Conservation (phyloP, 37 sponge, comb jelly and placozoan genomes). For the Tethya wilhelma region DNA sequence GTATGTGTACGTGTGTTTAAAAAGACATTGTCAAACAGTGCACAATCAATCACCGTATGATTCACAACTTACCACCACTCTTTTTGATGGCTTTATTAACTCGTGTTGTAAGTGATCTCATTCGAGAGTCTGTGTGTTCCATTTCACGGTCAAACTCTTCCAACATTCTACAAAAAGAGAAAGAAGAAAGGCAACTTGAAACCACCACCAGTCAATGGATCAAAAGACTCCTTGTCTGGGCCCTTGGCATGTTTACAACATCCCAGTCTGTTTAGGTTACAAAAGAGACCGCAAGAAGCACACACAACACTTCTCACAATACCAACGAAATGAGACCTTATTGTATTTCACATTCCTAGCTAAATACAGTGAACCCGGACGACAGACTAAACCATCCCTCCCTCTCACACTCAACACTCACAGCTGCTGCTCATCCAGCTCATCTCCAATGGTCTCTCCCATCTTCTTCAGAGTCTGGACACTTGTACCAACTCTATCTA, state of each 20-base stretch:
- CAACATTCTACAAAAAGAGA: constrained; percentile 55
- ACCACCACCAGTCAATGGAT: too few relatives aligned
- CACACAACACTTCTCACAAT: too few relatives aligned
- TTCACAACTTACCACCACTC: constrained; percentile 64
- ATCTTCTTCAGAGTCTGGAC: constrained; percentile 75
- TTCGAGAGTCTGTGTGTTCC: constrained; percentile 80
- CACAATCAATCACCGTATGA: not conserved
- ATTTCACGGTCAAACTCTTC: constrained; percentile 84
- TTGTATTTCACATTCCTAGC: not conserved
- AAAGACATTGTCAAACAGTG: not conserved
- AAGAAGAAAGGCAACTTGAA: not conserved
- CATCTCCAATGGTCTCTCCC: constrained; percentile 87
- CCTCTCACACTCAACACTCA: too few relatives aligned
- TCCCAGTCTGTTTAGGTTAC: too few relatives aligned
- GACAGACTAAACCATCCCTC: too few relatives aligned
- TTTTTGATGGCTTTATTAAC: constrained; percentile 78
- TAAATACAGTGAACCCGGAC: too few relatives aligned
- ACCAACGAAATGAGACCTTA: too few relatives aligned
- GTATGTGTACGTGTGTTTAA: not conserved
- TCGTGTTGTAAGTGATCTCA: constrained; percentile 64
- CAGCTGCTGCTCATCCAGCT: constrained; percentile 85
- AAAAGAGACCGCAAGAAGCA: too few relatives aligned
- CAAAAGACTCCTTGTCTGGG: too few relatives aligned
- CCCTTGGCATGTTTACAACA: too few relatives aligned
- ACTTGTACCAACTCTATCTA: constrained; percentile 72